Conservation (phyloP, 2,797 vertebrate species). For the Hybognathus amarus region DNA sequence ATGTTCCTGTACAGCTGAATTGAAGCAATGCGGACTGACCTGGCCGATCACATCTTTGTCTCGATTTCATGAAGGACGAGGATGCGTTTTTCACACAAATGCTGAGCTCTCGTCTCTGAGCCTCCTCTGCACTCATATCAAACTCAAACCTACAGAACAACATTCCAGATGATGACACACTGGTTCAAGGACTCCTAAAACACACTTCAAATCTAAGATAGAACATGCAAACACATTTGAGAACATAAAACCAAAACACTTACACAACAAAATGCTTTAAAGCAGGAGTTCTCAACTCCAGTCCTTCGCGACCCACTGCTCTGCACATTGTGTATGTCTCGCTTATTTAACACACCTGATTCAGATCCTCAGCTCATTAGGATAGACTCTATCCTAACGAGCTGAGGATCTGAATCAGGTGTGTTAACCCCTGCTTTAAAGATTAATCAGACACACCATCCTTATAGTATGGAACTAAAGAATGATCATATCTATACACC, state of each 20-base stretch:
- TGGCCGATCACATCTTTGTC: slow-evolving; percentile 81
- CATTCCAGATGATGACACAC: slow-evolving; percentile 17
- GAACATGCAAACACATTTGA: not conserved
- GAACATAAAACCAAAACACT: not conserved
- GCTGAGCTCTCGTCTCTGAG: slow-evolving; percentile 76
- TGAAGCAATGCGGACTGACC: slow-evolving; percentile 66
- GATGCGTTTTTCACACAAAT: slow-evolving; percentile 86
- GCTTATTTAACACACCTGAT: too few species aligned
- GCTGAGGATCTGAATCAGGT: too few species aligned
- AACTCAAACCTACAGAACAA: slow-evolving; percentile 84
- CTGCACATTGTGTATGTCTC: too few species aligned
- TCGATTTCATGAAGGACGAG: slow-evolving; percentile 85
- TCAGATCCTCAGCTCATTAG: too few species aligned
- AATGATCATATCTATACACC: not conserved
- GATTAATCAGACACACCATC: not conserved
- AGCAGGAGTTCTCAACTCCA: too few species aligned
- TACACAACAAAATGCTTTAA: not conserved
- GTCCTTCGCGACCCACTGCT: too few species aligned
- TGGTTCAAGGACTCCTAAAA: not conserved
- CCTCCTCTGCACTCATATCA: slow-evolving; percentile 82
- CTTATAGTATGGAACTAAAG: not conserved
- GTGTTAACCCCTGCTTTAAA: too few species aligned
- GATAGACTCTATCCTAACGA: too few species aligned
- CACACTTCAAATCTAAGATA: not conserved
- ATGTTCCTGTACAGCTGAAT: not conserved